Conservation (phyloP, 2,888 invertebrate genomes). For the Drosophila atripex region DNA sequence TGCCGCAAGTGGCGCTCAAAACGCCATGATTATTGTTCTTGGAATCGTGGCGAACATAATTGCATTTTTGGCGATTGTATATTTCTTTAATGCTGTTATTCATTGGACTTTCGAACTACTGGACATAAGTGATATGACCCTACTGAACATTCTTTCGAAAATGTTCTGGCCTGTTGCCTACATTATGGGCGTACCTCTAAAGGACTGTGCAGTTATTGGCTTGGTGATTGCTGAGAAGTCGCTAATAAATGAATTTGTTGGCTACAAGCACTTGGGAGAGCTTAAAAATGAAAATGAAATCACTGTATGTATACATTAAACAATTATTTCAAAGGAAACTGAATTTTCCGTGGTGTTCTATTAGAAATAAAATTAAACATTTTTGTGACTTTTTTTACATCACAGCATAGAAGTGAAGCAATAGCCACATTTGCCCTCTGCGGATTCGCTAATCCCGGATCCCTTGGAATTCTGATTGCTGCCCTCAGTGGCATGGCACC, state of each 20-base stretch:
- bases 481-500: slow-evolving; percentile 90
- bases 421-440: slow-evolving; percentile 95
- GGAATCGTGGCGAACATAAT: slow-evolving; percentile 88
- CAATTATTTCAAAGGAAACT: too few relatives aligned
- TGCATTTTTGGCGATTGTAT: slow-evolving; percentile 51
- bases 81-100: slow-evolving; percentile 45
- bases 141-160: slow-evolving; percentile 31
- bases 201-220: slow-evolving; percentile 89
- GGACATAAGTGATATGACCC: slow-evolving; percentile 24
- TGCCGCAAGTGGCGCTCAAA: slow-evolving; percentile 92
- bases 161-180: slow-evolving; percentile 43
- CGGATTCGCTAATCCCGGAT: slow-evolving; percentile 94
- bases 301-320: slow-evolving; percentile 36
- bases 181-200: slow-evolving; percentile 80
- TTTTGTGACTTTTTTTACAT: background rate
- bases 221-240: slow-evolving; percentile 94
- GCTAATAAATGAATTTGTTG: slow-evolving; percentile 95
- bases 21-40: slow-evolving; percentile 90
- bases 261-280: slow-evolving; percentile 89
- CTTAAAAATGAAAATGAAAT: slow-evolving; percentile 83
- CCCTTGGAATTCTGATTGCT: slow-evolving; percentile 92
- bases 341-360: too few relatives aligned
- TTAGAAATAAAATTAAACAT: too few relatives aligned
- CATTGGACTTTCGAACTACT: slow-evolving; percentile 50
- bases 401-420: slow-evolving; percentile 88